These are phyloP conservation scores for Lycodopsis pacificus DNA, from an alignment of 2,797 vertebrate species.

Conservation along the genomic window DNA sequence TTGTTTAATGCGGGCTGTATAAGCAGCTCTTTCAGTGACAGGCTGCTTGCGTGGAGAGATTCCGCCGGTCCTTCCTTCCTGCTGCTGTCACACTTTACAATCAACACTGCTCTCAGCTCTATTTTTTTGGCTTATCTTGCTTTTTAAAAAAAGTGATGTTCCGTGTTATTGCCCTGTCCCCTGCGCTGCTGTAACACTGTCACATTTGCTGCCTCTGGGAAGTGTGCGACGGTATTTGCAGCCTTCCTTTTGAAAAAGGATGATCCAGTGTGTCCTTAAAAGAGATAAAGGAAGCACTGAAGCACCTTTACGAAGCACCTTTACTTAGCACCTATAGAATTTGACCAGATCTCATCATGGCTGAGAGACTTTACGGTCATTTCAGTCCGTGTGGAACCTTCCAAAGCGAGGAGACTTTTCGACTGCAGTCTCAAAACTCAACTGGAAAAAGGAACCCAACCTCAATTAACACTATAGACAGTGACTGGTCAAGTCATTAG, in stretches of 20 bases:
- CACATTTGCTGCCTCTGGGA: neutral
- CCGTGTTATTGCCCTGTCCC: neutral
- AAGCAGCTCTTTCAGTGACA: neutral
- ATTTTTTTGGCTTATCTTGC: neutral
- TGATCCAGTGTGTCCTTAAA: neutral
- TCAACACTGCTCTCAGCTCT: neutral
- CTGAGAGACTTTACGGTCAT: neutral
- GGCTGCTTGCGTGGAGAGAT: neutral
- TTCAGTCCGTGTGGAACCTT: neutral
- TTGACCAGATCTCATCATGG: neutral
- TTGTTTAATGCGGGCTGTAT: neutral
- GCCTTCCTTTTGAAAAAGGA: neutral
- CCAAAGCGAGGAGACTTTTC: neutral
- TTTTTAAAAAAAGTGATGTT: neutral
- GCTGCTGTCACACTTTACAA: neutral
- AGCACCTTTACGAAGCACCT: neutral
- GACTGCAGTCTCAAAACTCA: neutral
- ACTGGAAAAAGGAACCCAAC: neutral
- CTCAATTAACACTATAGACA: neutral
- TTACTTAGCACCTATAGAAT: neutral
- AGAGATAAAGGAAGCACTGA: neutral
- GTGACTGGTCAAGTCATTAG: neutral
- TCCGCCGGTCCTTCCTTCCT: neutral
- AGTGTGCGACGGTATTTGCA: neutral
- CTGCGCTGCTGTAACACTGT: neutral